Conservation (phyloP, 2,797 vertebrate species). For the Typhlichthys subterraneus region DNA sequence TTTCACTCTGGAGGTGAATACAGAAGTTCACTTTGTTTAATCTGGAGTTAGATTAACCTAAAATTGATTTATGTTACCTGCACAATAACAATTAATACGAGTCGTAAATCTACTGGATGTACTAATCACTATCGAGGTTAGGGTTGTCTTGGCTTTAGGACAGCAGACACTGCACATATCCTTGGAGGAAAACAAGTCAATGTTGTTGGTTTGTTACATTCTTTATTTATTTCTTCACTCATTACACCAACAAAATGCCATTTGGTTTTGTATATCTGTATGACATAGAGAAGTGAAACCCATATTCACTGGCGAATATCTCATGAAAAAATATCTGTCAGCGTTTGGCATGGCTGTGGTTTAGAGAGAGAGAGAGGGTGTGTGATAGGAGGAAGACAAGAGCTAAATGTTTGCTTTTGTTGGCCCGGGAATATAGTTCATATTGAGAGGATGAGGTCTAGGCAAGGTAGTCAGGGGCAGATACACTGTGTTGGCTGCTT, state of each 20-base stretch:
- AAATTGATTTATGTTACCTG: slow-evolving; percentile 21
- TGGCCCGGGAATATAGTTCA: slow-evolving; percentile 46
- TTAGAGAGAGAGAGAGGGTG: slow-evolving; percentile 8
- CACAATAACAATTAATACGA: slow-evolving; percentile 10
- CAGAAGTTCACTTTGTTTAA: slow-evolving; percentile 11
- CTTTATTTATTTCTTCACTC: not conserved
- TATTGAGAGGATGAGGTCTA: slow-evolving; percentile 44
- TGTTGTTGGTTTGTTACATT: too few species aligned
- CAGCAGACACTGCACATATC: not conserved
- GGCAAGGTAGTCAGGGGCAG: slow-evolving; percentile 61
- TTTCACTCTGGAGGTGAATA: slow-evolving; percentile 1
- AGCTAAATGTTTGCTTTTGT: slow-evolving; percentile 46
- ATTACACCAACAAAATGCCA: not conserved
- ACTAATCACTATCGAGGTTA: slow-evolving; percentile 20
- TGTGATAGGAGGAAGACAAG: slow-evolving; percentile 15
- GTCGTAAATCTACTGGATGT: slow-evolving; percentile 11
- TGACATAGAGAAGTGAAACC: too few species aligned
- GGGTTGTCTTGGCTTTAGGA: slow-evolving; percentile 17
- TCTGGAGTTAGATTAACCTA: slow-evolving; percentile 16
- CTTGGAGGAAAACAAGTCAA: too few species aligned
- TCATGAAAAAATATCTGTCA: not conserved
- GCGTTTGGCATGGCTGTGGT: slow-evolving; percentile 18
- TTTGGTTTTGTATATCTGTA: too few species aligned
- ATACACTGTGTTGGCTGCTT: slow-evolving; percentile 39
- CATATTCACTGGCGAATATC: too few species aligned